Conservation (phyloP, 2,113 vertebrate species). For the Verasper variegatus region DNA sequence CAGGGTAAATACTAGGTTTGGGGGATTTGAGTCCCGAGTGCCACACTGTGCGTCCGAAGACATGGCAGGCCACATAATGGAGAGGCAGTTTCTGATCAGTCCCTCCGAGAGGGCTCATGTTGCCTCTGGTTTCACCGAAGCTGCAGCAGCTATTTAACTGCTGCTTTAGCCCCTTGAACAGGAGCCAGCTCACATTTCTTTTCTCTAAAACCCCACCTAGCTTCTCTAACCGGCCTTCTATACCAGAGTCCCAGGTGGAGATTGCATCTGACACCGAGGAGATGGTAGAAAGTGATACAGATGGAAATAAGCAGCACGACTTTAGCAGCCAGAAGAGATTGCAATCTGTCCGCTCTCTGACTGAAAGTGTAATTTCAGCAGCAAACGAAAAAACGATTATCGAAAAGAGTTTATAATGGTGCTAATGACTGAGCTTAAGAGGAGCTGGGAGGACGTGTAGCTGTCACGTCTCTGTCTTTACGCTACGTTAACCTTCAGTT, state of each 20-base stretch:
- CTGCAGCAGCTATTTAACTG: conserved; percentile 41
- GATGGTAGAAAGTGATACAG: conserved; percentile 36
- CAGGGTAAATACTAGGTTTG: conserved; percentile 37
- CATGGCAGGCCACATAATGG: conserved; percentile 45
- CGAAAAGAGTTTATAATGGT: not conserved
- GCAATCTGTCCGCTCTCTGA: not conserved
- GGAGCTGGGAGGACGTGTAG: not conserved
- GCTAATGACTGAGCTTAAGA: not conserved
- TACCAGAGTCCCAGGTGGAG: conserved; percentile 33
- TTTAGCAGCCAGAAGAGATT: conserved; percentile 24
- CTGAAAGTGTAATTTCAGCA: too few species aligned
- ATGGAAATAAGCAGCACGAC: conserved; percentile 12
- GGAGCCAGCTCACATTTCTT: conserved; percentile 66
- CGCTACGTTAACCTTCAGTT: not conserved
- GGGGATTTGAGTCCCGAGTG: conserved; percentile 24
- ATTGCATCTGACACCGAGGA: conserved; percentile 39
- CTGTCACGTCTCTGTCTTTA: not conserved
- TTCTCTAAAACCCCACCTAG: conserved; percentile 61
- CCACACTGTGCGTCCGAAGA: conserved; percentile 19
- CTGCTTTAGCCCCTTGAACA: conserved; percentile 45
- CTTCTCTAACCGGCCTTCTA: conserved; percentile 38
- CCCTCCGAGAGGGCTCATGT: conserved; percentile 74
- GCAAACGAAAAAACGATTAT: not conserved
- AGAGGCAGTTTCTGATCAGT: conserved; percentile 55
- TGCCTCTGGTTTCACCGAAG: conserved; percentile 62